phyloP scores from a whole-genome alignment of 2,888 invertebrate genomes.

The Noctua fimbriata region DNA sequence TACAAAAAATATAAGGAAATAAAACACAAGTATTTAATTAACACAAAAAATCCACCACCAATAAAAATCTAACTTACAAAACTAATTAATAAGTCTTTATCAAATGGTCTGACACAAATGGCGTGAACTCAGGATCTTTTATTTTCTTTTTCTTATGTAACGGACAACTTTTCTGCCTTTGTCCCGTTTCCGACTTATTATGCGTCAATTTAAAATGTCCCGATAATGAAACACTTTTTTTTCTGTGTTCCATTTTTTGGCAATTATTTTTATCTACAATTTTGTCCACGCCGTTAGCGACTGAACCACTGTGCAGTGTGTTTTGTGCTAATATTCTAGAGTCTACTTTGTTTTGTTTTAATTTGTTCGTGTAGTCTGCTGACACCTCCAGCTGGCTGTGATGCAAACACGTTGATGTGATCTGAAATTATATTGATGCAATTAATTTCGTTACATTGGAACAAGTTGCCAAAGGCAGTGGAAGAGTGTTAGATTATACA shows the following conservation, averaged over 20 bases:
- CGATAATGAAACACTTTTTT: constrained; percentile 82
- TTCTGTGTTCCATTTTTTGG: constrained; percentile 76
- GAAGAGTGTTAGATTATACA: background rate
- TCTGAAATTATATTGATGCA: constrained; percentile 73
- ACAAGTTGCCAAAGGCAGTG: background rate
- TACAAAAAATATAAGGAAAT: background rate
- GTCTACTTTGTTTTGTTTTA: constrained; percentile 66
- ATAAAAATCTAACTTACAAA: constrained; percentile 53
- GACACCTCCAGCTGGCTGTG: constrained; percentile 86
- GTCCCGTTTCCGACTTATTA: constrained; percentile 85
- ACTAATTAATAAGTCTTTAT: constrained; percentile 86
- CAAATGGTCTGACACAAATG: constrained; percentile 85
- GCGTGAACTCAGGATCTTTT: constrained; percentile 79
- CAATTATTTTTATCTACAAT: constrained; percentile 73
- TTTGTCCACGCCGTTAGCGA: constrained; percentile 57
- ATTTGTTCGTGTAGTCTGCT: constrained; percentile 69
- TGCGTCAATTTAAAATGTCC: constrained; percentile 84
- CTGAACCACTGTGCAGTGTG: constrained; percentile 57
- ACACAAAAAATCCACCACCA: constrained; percentile 52
- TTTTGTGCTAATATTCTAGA: constrained; percentile 59
- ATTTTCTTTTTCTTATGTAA: constrained; percentile 84
- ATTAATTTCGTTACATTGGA: constrained; percentile 12
- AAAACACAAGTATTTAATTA: constrained; percentile 25
- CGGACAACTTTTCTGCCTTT: constrained; percentile 84
- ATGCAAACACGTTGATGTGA: constrained; percentile 85